Conservation (phyloP, 2,113 vertebrate genomes). For the Aleadryas rufinucha region DNA sequence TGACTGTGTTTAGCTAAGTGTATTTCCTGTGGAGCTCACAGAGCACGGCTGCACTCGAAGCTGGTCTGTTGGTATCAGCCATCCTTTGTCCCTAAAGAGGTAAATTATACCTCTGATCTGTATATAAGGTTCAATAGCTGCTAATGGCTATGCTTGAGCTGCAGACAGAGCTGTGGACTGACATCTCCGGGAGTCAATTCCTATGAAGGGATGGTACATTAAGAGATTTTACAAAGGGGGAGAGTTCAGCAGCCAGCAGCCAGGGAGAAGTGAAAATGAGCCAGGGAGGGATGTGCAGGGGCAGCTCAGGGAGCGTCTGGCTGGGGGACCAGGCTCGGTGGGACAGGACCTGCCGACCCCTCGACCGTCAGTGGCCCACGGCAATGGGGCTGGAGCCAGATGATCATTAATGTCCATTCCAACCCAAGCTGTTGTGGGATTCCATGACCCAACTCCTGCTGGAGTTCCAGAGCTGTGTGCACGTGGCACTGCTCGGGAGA, state of each 20-base stretch:
- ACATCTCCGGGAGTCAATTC: background rate
- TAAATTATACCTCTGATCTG: background rate
- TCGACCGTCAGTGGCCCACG: background rate
- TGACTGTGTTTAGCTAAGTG: background rate
- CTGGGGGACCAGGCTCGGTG: fast-evolving
- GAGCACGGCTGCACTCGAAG: background rate
- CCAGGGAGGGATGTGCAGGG: background rate
- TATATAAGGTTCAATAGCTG: background rate
- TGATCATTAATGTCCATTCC: fast-evolving
- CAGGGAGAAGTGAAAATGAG: background rate
- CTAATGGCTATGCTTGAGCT: background rate
- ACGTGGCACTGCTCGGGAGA: background rate
- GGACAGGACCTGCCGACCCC: fast-evolving
- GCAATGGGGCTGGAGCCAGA: background rate
- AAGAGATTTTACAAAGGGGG: background rate
- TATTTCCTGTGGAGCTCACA: constrained; percentile 18
- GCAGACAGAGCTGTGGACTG: background rate
- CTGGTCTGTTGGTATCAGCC: background rate
- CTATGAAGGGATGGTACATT: fast-evolving
- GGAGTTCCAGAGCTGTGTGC: fast-evolving
- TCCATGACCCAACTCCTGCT: fast-evolving
- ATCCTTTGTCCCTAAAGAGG: background rate
- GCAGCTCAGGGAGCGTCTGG: background rate
- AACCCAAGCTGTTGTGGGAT: fast-evolving
- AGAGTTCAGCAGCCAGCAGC: background rate